Percentiles rank a stretch among this genome's conserved stretches.
Conservation (phyloP, 1,140 invertebrate genomes). For the Heterodera schachtii region DNA sequence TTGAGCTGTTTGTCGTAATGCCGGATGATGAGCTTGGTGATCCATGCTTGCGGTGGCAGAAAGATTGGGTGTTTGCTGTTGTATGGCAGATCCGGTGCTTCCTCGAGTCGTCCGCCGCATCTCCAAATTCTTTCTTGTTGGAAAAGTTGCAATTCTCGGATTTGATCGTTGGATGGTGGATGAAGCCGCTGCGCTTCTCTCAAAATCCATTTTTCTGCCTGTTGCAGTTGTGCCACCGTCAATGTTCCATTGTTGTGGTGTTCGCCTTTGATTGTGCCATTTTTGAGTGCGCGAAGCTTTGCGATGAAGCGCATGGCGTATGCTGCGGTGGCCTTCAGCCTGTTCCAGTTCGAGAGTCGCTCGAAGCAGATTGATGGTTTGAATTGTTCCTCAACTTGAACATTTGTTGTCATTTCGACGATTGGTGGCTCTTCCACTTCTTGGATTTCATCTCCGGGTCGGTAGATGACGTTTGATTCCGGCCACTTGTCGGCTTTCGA, state of each 20-base stretch:
- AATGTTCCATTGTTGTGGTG: neutral
- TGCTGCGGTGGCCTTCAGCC: neutral
- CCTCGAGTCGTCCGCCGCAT: neutral
- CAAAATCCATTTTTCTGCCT: neutral
- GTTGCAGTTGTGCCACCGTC: neutral
- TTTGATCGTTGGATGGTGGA: neutral
- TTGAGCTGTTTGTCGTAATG: neutral
- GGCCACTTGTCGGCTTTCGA: neutral
- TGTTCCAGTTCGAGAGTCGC: neutral
- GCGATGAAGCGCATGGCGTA: neutral
- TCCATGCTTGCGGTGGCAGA: neutral
- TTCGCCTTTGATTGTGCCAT: neutral
- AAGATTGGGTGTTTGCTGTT: neutral
- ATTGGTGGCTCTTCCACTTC: neutral
- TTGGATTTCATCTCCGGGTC: neutral
- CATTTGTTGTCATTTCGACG: neutral
- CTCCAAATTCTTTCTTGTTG: neutral
- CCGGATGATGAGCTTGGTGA: neutral
- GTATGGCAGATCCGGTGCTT: neutral
- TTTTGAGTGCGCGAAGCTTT: no score
- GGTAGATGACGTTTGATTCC: neutral
- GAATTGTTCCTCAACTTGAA: neutral
- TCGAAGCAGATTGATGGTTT: neutral
- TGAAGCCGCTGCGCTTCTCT: neutral
- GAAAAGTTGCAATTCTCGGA: neutral